Evolutionary conservation across 2,797 vertebrate genomes (phyloP).

Genomic region (Thaleichthys pacificus): DNA sequence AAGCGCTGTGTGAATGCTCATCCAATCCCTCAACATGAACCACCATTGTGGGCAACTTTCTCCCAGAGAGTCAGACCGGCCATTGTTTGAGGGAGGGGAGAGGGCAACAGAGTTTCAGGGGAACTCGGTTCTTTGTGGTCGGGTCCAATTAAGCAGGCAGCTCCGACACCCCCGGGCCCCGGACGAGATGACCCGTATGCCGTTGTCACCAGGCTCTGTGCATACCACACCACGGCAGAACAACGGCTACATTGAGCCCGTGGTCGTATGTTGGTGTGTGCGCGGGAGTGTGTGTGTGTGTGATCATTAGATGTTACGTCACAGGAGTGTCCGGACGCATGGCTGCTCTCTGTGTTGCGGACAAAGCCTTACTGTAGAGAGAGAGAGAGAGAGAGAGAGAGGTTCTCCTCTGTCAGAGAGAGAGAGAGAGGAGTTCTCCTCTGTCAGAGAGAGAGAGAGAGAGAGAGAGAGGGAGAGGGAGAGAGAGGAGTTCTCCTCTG

Average conservation of each 20-base stretch:
- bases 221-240: conserved; percentile 59
- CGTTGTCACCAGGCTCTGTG: conserved; percentile 60
- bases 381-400: no score
- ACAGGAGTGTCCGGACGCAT: conserved; percentile 30
- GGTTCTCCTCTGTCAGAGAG: no score
- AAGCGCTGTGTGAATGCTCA: no score
- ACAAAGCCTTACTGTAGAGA: conserved; percentile 12
- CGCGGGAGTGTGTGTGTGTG: neutral
- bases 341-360: conserved; percentile 19
- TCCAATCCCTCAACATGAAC: neutral
- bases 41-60: conserved; percentile 39
- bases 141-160: conserved; percentile 55
- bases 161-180: conserved; percentile 37
- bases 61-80: conserved; percentile 42
- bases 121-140: conserved; percentile 50
- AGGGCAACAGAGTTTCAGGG: conserved; percentile 24
- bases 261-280: conserved; percentile 1
- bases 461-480: no score
- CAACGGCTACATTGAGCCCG: conserved; percentile 68
- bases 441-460: no score
- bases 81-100: conserved; percentile 35
- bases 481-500: no score
- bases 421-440: no score
- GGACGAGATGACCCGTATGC: conserved; percentile 56
- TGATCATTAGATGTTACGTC: conserved; percentile 43